Percentiles rank a stretch among this genome's conserved stretches.
Evolutionary conservation across 2,888 invertebrate species (phyloP).

Genomic region (Hymenopus coronatus): DNA sequence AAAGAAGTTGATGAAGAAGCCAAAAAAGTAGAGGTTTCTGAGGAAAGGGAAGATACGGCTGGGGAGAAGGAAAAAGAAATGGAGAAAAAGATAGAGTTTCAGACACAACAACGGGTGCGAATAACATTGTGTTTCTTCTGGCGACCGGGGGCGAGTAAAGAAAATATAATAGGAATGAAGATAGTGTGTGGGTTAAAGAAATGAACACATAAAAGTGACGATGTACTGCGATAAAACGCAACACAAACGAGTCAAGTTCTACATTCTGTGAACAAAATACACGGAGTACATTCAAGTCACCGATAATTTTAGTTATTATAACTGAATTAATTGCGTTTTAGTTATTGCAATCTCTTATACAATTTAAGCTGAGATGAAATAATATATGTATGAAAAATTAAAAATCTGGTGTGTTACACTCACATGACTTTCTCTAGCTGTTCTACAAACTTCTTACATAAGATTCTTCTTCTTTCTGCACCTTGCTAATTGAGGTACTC

Average conservation of each 20-base stretch:
- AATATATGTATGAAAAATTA: too few relatives aligned
- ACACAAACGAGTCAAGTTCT: neutral
- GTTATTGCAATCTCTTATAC: too few relatives aligned
- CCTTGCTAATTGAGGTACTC: too few relatives aligned
- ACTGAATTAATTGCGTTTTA: too few relatives aligned
- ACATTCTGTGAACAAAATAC: too few relatives aligned
- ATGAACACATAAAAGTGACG: neutral
- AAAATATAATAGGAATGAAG: neutral
- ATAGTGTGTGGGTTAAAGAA: conserved; percentile 1
- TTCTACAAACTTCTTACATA: too few relatives aligned
- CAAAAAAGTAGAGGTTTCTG: neutral
- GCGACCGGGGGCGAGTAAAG: neutral
- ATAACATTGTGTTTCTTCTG: neutral
- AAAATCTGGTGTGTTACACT: too few relatives aligned
- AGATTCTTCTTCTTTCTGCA: too few relatives aligned
- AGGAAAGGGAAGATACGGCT: neutral
- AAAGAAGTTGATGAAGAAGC: neutral
- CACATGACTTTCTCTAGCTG: too few relatives aligned
- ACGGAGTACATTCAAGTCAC: too few relatives aligned
- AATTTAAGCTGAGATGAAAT: too few relatives aligned
- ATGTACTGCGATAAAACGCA: neutral
- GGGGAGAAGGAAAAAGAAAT: neutral
- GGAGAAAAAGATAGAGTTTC: neutral
- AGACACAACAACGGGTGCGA: neutral
- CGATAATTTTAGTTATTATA: too few relatives aligned